phyloP scores from a whole-genome alignment of 2,888 invertebrate species.

The Drosophila mimetica region DNA sequence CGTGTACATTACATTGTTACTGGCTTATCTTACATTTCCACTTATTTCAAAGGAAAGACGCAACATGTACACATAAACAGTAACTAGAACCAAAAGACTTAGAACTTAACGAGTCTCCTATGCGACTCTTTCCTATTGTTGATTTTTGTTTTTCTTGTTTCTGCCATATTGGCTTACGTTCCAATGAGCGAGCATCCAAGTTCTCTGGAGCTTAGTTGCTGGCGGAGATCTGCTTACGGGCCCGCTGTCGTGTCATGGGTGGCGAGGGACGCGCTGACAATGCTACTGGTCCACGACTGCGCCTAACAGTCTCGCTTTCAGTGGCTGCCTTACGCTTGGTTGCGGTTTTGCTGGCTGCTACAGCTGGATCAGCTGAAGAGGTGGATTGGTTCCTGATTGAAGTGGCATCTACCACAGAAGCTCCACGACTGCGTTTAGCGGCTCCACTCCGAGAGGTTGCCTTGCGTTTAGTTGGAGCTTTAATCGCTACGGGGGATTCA shows the following conservation, averaged over 20 bases:
- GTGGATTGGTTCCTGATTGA: constrained; percentile 30
- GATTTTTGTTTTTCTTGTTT: constrained; percentile 19
- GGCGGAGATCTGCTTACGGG: constrained; percentile 73
- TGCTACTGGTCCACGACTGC: constrained; percentile 19
- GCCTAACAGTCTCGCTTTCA: constrained; percentile 14
- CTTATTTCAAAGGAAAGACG: constrained; percentile 24
- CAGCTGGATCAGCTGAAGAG: constrained; percentile 34
- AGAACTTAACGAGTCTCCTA: constrained; percentile 34
- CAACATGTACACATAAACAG: constrained; percentile 38
- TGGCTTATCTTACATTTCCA: constrained; percentile 23
- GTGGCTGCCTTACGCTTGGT: constrained; percentile 20
- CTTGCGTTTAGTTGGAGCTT: constrained; percentile 24
- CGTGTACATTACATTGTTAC: constrained; percentile 22
- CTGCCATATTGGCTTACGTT: constrained; percentile 56
- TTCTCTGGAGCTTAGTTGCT: constrained; percentile 45
- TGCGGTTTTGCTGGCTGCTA: background rate
- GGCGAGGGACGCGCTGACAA: constrained; percentile 54
- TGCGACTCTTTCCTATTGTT: constrained; percentile 27
- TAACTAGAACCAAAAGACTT: constrained; percentile 66
- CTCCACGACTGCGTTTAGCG: constrained; percentile 35
- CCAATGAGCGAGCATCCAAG: constrained; percentile 26
- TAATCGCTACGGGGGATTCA: constrained; percentile 1
- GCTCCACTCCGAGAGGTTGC: constrained; percentile 6
- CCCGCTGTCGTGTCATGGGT: constrained; percentile 75
- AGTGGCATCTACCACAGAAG: constrained; percentile 9